These are phyloP conservation scores for Drosophila cognata DNA, from an alignment of 2,888 invertebrate species.

Conservation along the genomic window DNA sequence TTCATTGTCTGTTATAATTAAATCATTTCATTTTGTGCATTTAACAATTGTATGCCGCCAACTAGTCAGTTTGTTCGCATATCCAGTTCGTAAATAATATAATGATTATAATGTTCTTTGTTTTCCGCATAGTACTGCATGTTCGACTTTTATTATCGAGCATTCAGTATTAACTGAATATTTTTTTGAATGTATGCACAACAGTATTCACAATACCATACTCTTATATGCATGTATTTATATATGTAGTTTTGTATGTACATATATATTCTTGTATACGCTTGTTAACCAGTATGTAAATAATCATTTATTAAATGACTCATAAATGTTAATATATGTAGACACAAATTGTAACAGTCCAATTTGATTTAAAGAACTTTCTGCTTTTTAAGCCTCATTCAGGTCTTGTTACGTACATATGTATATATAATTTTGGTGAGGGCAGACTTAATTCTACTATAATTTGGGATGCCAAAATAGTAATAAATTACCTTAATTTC, in stretches of 20 bases:
- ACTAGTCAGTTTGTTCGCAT: slow-evolving; percentile 18
- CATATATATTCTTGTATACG: not conserved
- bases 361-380: slow-evolving; percentile 10
- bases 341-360: slow-evolving; percentile 8
- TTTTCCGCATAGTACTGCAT: slow-evolving; percentile 27
- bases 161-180: slow-evolving; percentile 67
- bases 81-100: slow-evolving; percentile 41
- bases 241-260: slow-evolving; percentile 4
- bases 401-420: not conserved
- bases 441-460: slow-evolving; percentile 10
- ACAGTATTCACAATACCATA: slow-evolving; percentile 3
- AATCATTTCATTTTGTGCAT: slow-evolving; percentile 78
- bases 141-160: slow-evolving; percentile 70
- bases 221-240: slow-evolving; percentile 1
- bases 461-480: slow-evolving; percentile 15
- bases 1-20: slow-evolving; percentile 80
- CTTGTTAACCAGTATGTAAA: slow-evolving; percentile 36
- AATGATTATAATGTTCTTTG: slow-evolving; percentile 51
- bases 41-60: slow-evolving; percentile 70
- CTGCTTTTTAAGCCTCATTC: not conserved
- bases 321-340: slow-evolving; percentile 74
- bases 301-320: slow-evolving; percentile 76
- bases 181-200: slow-evolving; percentile 46
- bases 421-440: not conserved
- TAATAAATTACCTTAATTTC: slow-evolving; percentile 39